These are phyloP conservation scores for Habrosyne pyritoides DNA, from an alignment of 2,888 invertebrate species.

Conservation along the genomic window DNA sequence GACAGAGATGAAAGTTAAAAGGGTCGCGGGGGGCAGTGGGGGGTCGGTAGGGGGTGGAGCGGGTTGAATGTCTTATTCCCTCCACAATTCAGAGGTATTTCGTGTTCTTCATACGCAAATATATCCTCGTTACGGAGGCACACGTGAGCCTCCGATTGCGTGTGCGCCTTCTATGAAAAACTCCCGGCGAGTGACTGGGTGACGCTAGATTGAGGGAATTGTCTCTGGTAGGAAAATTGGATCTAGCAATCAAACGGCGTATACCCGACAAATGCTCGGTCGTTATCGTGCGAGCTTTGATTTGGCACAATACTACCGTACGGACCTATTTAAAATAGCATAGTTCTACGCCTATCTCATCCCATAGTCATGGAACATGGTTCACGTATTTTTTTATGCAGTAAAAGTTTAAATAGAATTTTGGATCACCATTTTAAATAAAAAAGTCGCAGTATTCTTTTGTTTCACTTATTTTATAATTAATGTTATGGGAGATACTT, in stretches of 20 bases:
- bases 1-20: conserved; percentile 84
- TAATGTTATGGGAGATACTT: no score
- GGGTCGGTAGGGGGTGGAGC: conserved; percentile 56
- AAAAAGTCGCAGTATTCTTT: no score
- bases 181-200: conserved; percentile 55
- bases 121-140: conserved; percentile 82
- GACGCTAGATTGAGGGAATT: conserved; percentile 64
- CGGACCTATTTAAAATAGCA: conserved; percentile 15
- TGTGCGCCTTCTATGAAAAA: conserved; percentile 68
- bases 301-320: conserved; percentile 40
- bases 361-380: no score
- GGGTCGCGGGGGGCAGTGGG: conserved; percentile 69
- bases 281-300: conserved; percentile 56
- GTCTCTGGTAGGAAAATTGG: conserved; percentile 70
- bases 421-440: no score
- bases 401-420: no score
- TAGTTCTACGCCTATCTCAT: no score
- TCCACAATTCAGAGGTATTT: conserved; percentile 84
- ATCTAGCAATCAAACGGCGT: conserved; percentile 70
- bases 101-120: conserved; percentile 84
- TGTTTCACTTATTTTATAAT: no score
- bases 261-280: conserved; percentile 53
- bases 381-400: no score
- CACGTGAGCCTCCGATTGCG: conserved; percentile 81
- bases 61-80: conserved; percentile 84